These are phyloP conservation scores for Metacarcinus magister DNA, from an alignment of 2,888 invertebrate genomes.

Conservation along the genomic window DNA sequence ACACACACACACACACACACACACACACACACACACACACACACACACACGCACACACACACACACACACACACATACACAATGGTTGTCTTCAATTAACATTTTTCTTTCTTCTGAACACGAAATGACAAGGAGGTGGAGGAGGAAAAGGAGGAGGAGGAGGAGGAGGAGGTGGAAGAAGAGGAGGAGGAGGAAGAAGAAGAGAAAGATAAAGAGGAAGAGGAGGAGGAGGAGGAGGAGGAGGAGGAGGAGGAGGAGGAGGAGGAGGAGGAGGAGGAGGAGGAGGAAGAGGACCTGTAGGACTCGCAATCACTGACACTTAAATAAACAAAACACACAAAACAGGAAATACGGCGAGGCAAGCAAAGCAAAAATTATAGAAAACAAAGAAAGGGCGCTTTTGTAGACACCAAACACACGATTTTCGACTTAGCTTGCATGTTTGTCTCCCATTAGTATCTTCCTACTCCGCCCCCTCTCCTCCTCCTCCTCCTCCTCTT, in stretches of 20 bases:
- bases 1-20: no score
- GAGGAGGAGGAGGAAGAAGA: no score
- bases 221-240: no score
- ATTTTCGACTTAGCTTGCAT: conserved; percentile 39
- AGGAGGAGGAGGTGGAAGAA: no score
- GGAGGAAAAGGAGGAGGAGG: no score
- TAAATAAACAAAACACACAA: neutral
- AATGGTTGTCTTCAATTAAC: neutral
- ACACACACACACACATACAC: neutral
- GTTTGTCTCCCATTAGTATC: conserved; percentile 28
- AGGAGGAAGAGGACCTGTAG: no score
- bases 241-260: no score
- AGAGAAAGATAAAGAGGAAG: no score
- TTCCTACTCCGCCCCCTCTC: neutral
- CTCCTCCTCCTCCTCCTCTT: neutral
- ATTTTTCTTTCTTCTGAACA: neutral
- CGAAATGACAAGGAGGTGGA: neutral
- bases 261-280: no score
- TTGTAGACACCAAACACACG: conserved; percentile 39
- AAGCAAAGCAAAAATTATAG: neutral
- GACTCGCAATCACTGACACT: neutral
- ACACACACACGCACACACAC: neutral
- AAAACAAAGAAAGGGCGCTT: neutral
- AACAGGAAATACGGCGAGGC: neutral
- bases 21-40: neutral